A percentile compares a stretch with the other conserved stretches of the same genome.
phyloP scores from a whole-genome alignment of 2,113 vertebrate species.

The Fulica atra region DNA sequence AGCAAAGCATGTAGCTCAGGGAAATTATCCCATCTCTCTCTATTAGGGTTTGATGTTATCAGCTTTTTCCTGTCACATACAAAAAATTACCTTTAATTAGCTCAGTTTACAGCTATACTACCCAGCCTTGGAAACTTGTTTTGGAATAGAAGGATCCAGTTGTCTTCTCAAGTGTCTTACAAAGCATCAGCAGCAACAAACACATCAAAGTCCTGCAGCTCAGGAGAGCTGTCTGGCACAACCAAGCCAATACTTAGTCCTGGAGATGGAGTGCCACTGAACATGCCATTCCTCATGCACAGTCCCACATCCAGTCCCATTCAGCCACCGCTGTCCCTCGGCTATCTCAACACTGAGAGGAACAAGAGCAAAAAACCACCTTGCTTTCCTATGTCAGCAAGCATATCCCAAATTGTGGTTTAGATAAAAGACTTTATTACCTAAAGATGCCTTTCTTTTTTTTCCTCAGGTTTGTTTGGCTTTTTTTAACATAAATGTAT shows the following conservation, averaged over 20 bases:
- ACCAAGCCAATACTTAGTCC: background rate
- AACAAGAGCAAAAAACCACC: background rate
- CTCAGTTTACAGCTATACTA: background rate
- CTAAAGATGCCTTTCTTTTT: background rate
- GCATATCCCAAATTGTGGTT: background rate
- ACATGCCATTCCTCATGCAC: background rate
- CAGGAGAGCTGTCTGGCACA: background rate
- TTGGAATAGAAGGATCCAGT: background rate
- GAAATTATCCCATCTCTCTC: constrained; percentile 31
- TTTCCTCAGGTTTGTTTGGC: fast-evolving
- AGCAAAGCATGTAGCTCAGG: constrained; percentile 32
- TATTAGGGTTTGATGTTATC: constrained; percentile 44
- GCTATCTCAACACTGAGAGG: background rate
- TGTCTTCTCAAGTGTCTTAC: background rate
- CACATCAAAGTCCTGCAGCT: background rate
- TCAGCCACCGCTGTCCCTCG: background rate
- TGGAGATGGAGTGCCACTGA: background rate
- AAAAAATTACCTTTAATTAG: constrained; percentile 53
- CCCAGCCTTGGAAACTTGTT: constrained; percentile 7
- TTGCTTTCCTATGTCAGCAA: background rate
- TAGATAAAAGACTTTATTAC: background rate
- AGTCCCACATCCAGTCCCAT: background rate
- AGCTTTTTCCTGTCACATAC: constrained; percentile 35
- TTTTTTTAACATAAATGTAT: background rate
- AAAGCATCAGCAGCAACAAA: constrained; percentile 3